phyloP scores from a whole-genome alignment of 2,797 vertebrate species.

The Micrastur ruficollis region DNA sequence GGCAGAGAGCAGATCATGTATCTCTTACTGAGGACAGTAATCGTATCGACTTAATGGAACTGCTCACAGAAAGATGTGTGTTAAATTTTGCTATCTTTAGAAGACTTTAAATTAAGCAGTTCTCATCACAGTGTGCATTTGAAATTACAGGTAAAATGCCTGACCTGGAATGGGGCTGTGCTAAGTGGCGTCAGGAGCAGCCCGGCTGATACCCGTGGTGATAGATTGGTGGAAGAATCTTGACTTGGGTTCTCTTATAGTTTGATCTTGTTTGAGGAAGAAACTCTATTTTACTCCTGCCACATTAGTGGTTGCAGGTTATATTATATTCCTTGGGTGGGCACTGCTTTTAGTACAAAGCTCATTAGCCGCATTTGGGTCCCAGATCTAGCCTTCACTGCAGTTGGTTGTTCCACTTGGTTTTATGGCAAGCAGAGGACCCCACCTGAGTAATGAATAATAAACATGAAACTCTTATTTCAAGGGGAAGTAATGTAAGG shows the following conservation, averaged over 20 bases:
- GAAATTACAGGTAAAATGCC: not conserved
- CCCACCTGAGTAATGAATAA: conserved; percentile 64
- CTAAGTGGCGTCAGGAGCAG: not conserved
- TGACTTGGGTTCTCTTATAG: not conserved
- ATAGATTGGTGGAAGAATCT: not conserved
- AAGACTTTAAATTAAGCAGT: not conserved
- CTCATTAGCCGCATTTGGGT: not conserved
- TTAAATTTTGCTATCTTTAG: not conserved
- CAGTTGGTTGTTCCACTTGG: not conserved
- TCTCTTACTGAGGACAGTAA: not conserved
- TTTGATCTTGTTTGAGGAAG: not conserved
- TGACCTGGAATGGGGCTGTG: not conserved
- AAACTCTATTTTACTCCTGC: not conserved
- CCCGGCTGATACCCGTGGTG: not conserved
- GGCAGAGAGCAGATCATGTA: not conserved
- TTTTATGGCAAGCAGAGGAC: conserved; percentile 13
- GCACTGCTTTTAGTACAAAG: not conserved
- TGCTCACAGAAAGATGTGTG: not conserved
- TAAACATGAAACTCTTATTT: conserved; percentile 63
- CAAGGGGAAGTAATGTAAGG: conserved; percentile 51
- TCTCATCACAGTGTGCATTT: not conserved
- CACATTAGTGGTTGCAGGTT: not conserved
- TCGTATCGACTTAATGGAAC: not conserved
- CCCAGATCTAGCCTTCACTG: not conserved
- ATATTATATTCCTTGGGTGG: not conserved